Percentiles rank a stretch among this genome's conserved stretches.
Conservation (phyloP, 2,888 invertebrate genomes). For the Acanthococcus lagerstroemiae region DNA sequence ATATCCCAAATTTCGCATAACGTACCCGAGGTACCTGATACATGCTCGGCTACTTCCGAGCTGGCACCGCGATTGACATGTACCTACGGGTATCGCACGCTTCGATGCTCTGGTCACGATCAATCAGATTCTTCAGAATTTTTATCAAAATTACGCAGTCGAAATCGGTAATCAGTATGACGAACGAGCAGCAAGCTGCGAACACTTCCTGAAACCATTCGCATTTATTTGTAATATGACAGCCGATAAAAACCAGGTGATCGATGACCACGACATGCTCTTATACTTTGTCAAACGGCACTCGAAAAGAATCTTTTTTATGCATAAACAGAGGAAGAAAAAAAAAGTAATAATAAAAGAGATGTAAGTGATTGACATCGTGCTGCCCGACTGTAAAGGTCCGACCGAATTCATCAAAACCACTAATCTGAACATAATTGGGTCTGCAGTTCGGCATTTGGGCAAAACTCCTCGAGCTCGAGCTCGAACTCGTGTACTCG, state of each 20-base stretch:
- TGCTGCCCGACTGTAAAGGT: not conserved
- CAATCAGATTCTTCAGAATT: not conserved
- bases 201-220: not conserved
- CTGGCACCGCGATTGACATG: not conserved
- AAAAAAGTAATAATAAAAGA: slow-evolving; percentile 5
- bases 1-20: too few species aligned
- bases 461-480: not conserved
- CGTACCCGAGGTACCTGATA: too few species aligned
- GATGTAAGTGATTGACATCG: not conserved
- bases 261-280: slow-evolving; percentile 1
- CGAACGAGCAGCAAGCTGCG: not conserved
- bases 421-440: slow-evolving; percentile 29
- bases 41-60: too few species aligned
- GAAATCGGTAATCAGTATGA: not conserved
- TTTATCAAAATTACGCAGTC: not conserved
- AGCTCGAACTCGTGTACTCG: not conserved
- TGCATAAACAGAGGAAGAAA: not conserved
- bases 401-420: slow-evolving; percentile 23
- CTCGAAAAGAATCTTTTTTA: slow-evolving; percentile 3
- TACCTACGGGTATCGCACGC: not conserved
- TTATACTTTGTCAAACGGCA: not conserved
- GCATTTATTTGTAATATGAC: slow-evolving; percentile 5
- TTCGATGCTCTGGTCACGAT: not conserved
- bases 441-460: slow-evolving; percentile 7
- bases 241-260: slow-evolving; percentile 2